Percentiles rank a stretch among this genome's conserved stretches.
These are phyloP conservation scores for Agrotis puta DNA, from an alignment of 2,888 invertebrate genomes.

Conservation along the genomic window DNA sequence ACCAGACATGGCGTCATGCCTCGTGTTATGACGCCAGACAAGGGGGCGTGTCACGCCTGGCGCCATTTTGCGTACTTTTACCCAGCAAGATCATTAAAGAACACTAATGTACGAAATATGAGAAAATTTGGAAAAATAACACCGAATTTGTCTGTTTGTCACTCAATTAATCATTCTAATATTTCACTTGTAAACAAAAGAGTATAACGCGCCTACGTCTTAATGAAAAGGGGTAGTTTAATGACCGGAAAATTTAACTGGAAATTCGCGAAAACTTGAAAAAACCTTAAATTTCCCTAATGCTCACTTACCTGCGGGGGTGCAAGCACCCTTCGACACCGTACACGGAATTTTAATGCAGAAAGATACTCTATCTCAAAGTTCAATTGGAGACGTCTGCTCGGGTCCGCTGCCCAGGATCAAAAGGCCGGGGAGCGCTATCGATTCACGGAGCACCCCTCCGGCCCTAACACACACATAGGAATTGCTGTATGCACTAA, in stretches of 20 bases:
- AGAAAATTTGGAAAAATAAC: neutral
- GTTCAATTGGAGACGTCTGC: slow-evolving; percentile 12
- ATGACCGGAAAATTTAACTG: neutral
- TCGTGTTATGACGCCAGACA: neutral
- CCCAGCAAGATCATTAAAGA: neutral
- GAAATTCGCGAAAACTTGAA: neutral
- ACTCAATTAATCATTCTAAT: neutral
- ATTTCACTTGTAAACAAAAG: neutral
- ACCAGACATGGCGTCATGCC: neutral
- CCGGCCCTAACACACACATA: slow-evolving; percentile 25
- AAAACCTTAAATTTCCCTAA: neutral
- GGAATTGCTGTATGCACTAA: slow-evolving; percentile 31
- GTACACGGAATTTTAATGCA: neutral
- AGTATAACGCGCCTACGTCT: neutral
- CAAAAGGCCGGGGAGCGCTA: slow-evolving; percentile 26
- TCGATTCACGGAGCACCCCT: slow-evolving; percentile 19
- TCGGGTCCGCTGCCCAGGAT: slow-evolving; percentile 16
- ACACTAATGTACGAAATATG: neutral
- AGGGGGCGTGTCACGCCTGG: neutral
- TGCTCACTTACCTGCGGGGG: neutral
- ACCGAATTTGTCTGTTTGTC: neutral
- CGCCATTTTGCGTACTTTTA: neutral
- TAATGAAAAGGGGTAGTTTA: neutral
- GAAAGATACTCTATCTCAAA: neutral
- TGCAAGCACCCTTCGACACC: neutral